Evolutionary conservation across 1,140 invertebrate genomes (phyloP), one percentile per base, ranked within the genome.

Genomic region (Eupristina koningsbergeri): DNA sequence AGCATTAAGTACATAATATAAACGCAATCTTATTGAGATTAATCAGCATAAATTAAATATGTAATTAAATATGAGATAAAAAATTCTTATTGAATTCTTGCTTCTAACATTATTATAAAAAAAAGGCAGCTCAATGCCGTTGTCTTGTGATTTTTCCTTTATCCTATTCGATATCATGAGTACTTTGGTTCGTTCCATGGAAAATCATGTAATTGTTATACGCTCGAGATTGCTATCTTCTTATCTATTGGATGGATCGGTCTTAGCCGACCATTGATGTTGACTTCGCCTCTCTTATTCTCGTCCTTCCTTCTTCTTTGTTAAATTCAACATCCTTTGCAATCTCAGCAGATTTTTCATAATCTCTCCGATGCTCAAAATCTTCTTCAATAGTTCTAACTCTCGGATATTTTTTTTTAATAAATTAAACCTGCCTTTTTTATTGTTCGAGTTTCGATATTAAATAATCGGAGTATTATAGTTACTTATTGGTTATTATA

Each of bases 141-240:
- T 81, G 41, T 82, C 45, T 69, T 41, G 8, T 53, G 58, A 69
- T 63, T 61, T 79, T 74, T 84, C 81, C 63, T 80, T 15, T 53
- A 15, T 69, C 26, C 61, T 45, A n/a, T 64, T 69, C 39, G 19
- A 17, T 47, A 80, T 41, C 36, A 53, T n/a, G 47, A 67, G 79
- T 36, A 34, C 77, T 84, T 77, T 41, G 39, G 45, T 79, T 73
- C 84, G 61, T 86, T 86, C 85, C 85, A 85, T 83, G 85, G 87
- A 89, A 90, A 90, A 91, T 91, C 88, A 88, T 89, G 87, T 91
- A 92, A 92, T 92, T 91, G 91, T 91, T 90, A 85, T 78, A 88
- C 88, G 87, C 89, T 89, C 85, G 87, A 90, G 86, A 88, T 91
- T 90, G 88, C 89, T 88, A 90, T 89, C 85, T 85, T 84, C 85